A percentile compares a stretch with the other conserved stretches of the same genome.
These are phyloP conservation scores for Limnephilus marmoratus DNA, from an alignment of 2,888 invertebrate genomes.

Conservation along the genomic window DNA sequence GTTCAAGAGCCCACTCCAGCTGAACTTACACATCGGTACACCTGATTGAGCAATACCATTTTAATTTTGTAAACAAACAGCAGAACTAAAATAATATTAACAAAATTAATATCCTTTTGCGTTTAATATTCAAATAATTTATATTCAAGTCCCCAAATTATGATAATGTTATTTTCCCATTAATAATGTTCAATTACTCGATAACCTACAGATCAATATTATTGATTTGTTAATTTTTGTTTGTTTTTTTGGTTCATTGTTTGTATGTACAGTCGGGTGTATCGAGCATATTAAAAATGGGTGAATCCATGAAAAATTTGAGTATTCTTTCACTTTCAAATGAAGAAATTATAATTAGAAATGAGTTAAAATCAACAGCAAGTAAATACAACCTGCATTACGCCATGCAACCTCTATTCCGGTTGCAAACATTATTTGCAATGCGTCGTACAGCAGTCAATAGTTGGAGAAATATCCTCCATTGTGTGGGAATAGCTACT, in stretches of 20 bases:
- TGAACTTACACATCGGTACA: no score
- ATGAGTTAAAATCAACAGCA: not conserved
- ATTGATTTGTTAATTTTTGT: not conserved
- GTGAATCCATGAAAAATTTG: not conserved
- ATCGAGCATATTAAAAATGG: not conserved
- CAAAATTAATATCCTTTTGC: not conserved
- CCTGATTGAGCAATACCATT: no score
- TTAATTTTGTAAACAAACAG: no score
- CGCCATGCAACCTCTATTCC: not conserved
- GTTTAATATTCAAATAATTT: not conserved
- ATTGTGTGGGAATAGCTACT: not conserved
- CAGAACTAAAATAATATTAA: not conserved
- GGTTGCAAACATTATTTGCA: slow-evolving; percentile 9
- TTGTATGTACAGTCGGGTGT: not conserved
- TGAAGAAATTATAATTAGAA: not conserved
- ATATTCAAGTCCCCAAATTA: not conserved
- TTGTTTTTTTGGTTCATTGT: not conserved
- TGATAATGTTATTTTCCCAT: not conserved
- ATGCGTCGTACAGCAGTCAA: not conserved
- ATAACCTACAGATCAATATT: not conserved
- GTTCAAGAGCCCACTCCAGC: no score
- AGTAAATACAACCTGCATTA: not conserved
- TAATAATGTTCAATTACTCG: not conserved
- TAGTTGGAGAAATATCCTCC: not conserved
- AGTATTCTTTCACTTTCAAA: not conserved